Percentiles rank a stretch among this genome's conserved stretches.
Conservation (phyloP, 2,888 invertebrate genomes). For the Athripsodes cinereus region DNA sequence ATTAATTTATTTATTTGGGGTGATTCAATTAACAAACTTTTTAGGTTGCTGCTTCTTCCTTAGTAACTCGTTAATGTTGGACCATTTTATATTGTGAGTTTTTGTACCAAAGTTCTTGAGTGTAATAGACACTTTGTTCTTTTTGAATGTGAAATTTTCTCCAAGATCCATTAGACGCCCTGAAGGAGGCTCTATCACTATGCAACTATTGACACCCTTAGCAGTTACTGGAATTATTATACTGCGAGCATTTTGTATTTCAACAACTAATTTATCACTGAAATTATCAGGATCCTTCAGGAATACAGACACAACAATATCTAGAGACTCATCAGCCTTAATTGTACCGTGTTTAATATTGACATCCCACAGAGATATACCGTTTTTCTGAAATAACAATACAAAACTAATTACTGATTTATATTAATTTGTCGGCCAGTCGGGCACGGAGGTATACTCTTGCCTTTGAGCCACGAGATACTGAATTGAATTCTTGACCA, state of each 20-base stretch:
- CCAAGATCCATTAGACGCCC: conserved; percentile 9
- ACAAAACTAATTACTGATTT: too few relatives aligned
- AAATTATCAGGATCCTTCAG: conserved; percentile 11
- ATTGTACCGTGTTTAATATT: background rate
- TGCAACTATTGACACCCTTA: conserved; percentile 11
- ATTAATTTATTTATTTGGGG: background rate
- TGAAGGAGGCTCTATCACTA: conserved; percentile 7
- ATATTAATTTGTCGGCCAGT: too few relatives aligned
- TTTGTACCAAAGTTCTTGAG: conserved; percentile 11
- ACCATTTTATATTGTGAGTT: conserved; percentile 13
- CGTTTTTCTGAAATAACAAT: conserved; percentile 6
- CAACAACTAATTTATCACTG: conserved; percentile 6
- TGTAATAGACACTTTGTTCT: background rate
- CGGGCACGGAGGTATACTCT: too few relatives aligned
- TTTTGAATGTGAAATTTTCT: conserved; percentile 7
- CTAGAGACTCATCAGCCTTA: background rate
- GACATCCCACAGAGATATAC: conserved; percentile 3
- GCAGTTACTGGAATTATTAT: conserved; percentile 11
- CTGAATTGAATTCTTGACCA: too few relatives aligned
- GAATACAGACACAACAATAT: background rate
- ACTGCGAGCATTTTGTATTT: conserved; percentile 9
- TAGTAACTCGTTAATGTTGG: conserved; percentile 9
- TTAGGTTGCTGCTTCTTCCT: background rate
- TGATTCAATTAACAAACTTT: background rate
- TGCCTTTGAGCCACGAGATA: too few relatives aligned